Conservation (phyloP, 2,113 vertebrate genomes). For the Cyphomyrus discorhynchus region DNA sequence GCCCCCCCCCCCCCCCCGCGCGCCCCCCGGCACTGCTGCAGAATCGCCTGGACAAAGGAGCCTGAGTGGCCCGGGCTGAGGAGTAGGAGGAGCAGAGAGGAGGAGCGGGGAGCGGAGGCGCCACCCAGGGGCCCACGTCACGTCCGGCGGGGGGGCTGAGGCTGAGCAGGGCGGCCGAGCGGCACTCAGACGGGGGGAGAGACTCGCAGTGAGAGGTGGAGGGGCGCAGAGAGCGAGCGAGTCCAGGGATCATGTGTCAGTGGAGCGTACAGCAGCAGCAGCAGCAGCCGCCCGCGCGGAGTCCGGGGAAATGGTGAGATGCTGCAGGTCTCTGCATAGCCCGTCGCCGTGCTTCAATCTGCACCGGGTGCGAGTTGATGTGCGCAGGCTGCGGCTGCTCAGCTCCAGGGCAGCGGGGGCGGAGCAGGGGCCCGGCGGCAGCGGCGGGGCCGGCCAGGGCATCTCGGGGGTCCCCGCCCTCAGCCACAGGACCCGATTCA, state of each 20-base stretch:
- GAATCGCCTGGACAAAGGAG: conserved; percentile 2
- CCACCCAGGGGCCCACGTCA: not conserved
- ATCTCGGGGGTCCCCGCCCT: conserved; percentile 35
- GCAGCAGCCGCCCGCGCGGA: conserved; percentile 45
- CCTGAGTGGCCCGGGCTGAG: not conserved
- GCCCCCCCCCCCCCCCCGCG: not conserved
- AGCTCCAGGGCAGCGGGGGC: conserved; percentile 42
- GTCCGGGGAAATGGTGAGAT: conserved; percentile 84
- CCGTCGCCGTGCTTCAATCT: conserved; percentile 67
- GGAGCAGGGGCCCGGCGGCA: conserved; percentile 42
- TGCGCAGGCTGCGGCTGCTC: conserved; percentile 59
- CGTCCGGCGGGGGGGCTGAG: not conserved
- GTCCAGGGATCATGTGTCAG: conserved; percentile 71
- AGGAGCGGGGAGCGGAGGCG: not conserved
- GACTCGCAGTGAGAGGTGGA: not conserved
- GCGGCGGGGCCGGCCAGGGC: conserved; percentile 39
- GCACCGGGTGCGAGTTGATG: conserved; percentile 71
- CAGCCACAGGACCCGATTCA: conserved; percentile 69
- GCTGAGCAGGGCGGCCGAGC: not conserved
- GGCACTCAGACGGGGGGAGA: not conserved
- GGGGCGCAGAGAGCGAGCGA: conserved; percentile 31
- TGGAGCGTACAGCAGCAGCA: conserved; percentile 63
- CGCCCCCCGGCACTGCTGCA: not conserved
- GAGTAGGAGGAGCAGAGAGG: not conserved
- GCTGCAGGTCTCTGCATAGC: conserved; percentile 65